Evolutionary conservation across 2,888 invertebrate genomes (phyloP).

Genomic region (Hydrotaea cyrtoneurina): DNA sequence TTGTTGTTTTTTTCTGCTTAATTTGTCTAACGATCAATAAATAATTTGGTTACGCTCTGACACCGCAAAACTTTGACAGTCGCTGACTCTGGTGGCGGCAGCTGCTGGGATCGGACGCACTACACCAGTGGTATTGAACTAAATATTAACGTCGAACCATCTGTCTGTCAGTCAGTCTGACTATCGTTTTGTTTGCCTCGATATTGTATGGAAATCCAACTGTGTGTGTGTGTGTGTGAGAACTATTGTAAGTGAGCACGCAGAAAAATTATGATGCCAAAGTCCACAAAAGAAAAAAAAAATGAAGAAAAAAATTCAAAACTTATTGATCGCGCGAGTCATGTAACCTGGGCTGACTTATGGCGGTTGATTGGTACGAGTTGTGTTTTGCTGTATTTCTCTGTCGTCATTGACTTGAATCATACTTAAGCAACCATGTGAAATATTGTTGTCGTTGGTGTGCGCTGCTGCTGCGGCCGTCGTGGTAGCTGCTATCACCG

Average conservation of each 20-base stretch:
- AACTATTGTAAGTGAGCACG: background rate
- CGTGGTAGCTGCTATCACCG: too few species aligned
- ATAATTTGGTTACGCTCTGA: slow-evolving; percentile 43
- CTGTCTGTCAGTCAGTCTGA: background rate
- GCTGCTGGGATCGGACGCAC: background rate
- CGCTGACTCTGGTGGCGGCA: background rate
- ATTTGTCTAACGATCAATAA: slow-evolving; percentile 63
- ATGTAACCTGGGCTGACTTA: slow-evolving; percentile 57
- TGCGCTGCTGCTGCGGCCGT: background rate
- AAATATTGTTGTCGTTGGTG: background rate
- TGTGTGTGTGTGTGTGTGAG: background rate
- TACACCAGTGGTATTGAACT: slow-evolving; percentile 61
- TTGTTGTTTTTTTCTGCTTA: too few species aligned
- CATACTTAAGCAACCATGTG: slow-evolving; percentile 7
- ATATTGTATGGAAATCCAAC: slow-evolving; percentile 20
- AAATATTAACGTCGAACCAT: slow-evolving; percentile 53
- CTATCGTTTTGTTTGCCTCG: background rate
- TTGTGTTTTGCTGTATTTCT: slow-evolving; percentile 30
- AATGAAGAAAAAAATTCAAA: slow-evolving; percentile 21
- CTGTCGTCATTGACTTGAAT: slow-evolving; percentile 59
- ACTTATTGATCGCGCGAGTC: slow-evolving; percentile 55
- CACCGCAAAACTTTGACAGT: slow-evolving; percentile 11
- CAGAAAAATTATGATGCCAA: slow-evolving; percentile 30
- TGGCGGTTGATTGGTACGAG: background rate
- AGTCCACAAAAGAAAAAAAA: slow-evolving; percentile 39